A percentile compares a stretch with the other conserved stretches of the same genome.
Conservation (phyloP, 2,797 vertebrate species). For the Melanotaenia boesemani region DNA sequence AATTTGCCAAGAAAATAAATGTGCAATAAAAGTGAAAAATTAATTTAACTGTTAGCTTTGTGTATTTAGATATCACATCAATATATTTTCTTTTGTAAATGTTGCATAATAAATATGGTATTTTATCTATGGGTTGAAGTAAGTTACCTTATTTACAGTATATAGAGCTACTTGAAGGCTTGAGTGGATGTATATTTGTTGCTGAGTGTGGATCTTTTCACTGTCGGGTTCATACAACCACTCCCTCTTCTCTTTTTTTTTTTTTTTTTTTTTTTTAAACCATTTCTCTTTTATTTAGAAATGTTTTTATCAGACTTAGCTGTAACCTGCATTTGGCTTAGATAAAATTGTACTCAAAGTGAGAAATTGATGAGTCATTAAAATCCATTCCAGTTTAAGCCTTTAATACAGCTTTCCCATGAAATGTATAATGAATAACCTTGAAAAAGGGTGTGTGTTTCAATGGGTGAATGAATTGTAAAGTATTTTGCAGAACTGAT, state of each 20-base stretch:
- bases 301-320: not conserved
- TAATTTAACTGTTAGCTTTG: too few species aligned
- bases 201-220: not conserved
- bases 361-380: not conserved
- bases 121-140: not conserved
- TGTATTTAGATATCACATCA: too few species aligned
- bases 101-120: not conserved
- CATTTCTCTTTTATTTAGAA: not conserved
- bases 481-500: not conserved
- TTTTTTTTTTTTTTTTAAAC: not conserved
- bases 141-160: not conserved
- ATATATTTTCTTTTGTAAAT: not conserved
- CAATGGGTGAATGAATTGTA: not conserved
- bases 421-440: not conserved
- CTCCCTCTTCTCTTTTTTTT: not conserved
- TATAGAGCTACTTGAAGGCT: not conserved
- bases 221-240: not conserved
- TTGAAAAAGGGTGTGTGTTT: not conserved
- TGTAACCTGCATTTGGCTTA: not conserved
- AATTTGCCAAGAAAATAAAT: not conserved
- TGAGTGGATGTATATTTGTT: not conserved
- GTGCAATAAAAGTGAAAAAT: not conserved
- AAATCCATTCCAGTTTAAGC: not conserved
- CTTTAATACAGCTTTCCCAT: not conserved
- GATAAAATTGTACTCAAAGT: not conserved